Evolutionary conservation across 2,888 invertebrate species (phyloP), one percentile per base, ranked within the genome.

Genomic region (Drosophila macrospina): DNA sequence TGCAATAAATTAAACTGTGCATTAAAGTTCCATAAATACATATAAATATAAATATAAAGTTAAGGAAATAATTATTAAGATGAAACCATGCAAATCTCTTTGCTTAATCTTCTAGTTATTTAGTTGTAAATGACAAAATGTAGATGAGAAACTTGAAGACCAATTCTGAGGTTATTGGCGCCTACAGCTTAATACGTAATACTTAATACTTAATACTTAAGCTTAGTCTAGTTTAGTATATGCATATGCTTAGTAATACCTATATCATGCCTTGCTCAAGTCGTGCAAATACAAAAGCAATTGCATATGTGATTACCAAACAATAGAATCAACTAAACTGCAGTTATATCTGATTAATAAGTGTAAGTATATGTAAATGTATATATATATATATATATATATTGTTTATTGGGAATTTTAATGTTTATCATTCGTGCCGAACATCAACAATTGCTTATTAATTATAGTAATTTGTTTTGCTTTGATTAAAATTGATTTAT

Each of bases 81-180:
- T 28, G 3, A 28, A 37, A 5, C 30, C 4, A 16, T 30, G 13
- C 5, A 16, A 10, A 30, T 11, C 59, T 65, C 52, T 24, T 8
- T 13, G 30, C n/a, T 13, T 28, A 36, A 0, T 26, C 10, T 36
- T 30, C 11, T 1, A 32, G 11, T 11, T 45, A 28, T 30, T 55
- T 20, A 44, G 10, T 8, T 61, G n/a, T 44, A 39, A 56, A 15
- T 47, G 36, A 42, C 16, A 36, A 68, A 61, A 30, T 20, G 16
- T 51, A 26, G 36, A 24, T 30, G 13, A 34, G 10, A 52, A 66
- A 56, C 13, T 37, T 71, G 84, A 85, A 88, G 70, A 86, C 84
- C 84, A 88, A 88, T 83, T 74, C 86, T 88, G 88, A 85, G 84
- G 88, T 78, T 80, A 86, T 86, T 74, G 75, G 83, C 62, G 56